Base-by-base conservation (phyloP, 1,140 invertebrate genomes). In the Drosophila pseudoananassae region DNA sequence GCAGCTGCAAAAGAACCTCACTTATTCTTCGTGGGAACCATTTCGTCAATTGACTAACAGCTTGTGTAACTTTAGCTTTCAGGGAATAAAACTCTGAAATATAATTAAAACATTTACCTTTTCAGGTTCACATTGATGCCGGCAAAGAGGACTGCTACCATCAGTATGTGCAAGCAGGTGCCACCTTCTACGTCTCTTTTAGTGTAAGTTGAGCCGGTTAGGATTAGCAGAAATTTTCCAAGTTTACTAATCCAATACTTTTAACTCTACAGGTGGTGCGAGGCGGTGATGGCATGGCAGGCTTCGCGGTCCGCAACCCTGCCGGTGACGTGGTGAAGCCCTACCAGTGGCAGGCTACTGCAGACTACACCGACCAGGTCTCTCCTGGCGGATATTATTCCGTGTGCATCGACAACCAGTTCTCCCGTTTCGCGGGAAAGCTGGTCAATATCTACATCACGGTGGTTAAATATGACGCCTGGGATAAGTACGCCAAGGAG, bases 401-500 rank as follows among this genome's bases (percentile, higher is more conserved):
- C n/a, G 95, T 99, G 17, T 99, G 98, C 92, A 95, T 99, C 56
- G 97, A 99, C 91, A 99, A 99, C 93, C 97, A 98, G 78, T 98
- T 98, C 83, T 98, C 97, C 6, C 93, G 96, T 89, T 98, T 98
- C 93, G 96, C 97, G 27, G 95, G 95, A 9, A 99, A 99, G 93
- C 92, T 99, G 61, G 96, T 99, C 12, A 98, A 98, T 92, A 93
- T 99, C 20, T 99, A 99, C 84, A 94, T 99, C 3, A 98, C 97
- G 1, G 97, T 98, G 0, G 98, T 98, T 33, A 95, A 96, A 93
- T 97, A 98, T 81, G 97, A 98, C 90, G 95, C 98, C 90, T 99
- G 98, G 98, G 96, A 98, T 74, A 95, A 96, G 88, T 98, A 97
- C 83, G 94, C 96, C 0, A 95, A 97, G 90, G 98, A 99, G 93